Evolutionary conservation across 1,140 invertebrate species (phyloP), one percentile per base, ranked within the genome.

Genomic region (Wiebesia pumilae): DNA sequence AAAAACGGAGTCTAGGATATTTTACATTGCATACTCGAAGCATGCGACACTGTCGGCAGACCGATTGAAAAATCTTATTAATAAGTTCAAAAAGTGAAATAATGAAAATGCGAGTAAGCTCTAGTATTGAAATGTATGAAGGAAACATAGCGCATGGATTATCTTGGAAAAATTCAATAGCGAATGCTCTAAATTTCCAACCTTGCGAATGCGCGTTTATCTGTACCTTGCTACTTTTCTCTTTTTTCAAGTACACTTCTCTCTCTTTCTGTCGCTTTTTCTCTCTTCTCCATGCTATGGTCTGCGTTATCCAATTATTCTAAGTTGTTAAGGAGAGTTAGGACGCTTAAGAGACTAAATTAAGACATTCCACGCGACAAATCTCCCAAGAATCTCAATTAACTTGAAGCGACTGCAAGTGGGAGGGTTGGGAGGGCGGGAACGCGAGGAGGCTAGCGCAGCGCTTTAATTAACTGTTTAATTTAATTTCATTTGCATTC

Each of bases 381-480:
- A 93, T 93, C 93, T 94, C 89, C 93, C 93, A 94, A 94, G 93
- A 94, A 94, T 94, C 93, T 94, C 93, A 94, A 94, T 94, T 94
- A 94, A 94, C 93, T 93, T 89, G 90, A 88, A 88, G 89, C 87
- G 88, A 89, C 69, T 40, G 62, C 33, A 19, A 27, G 47, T 43
- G 67, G 65, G 67, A 62, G 65, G 35, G 47, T 30, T 10, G 40
- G 14, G n/a, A 33, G 16, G 24, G n/a, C 38, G 19, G 0, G 62
- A 27, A 30, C 21, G 12, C 51, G 21, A n/a, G 38, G 12, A 67
- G 58, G 24, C 54, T 43, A 1, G 43, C 65, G n/a, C 54, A 87
- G 83, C 83, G 88, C 90, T 94, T 94, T 93, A 94, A 94, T 93
- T 94, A 93, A 94, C 93, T 93, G 91, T 94, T 94, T 93, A 94